These are phyloP conservation scores for Trachymyrmex septentrionalis DNA, from an alignment of 1,140 invertebrate species.

Conservation along the genomic window DNA sequence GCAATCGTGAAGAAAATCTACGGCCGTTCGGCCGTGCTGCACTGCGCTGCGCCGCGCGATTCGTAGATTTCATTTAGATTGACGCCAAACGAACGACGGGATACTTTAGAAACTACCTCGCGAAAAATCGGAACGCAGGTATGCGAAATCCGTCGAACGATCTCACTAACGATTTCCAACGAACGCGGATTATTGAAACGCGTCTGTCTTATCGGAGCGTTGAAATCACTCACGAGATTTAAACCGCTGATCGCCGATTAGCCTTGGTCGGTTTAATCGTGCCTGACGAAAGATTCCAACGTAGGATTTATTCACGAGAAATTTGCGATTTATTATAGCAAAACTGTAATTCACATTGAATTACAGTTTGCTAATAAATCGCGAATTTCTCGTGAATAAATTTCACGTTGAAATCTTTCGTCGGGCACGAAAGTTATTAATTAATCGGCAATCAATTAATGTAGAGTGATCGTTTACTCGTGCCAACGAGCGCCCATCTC, in stretches of 20 bases:
- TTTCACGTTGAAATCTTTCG: background rate
- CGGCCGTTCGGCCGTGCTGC: constrained; percentile 65
- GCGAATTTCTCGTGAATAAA: background rate
- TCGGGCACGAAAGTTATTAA: constrained; percentile 61
- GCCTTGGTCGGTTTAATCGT: background rate
- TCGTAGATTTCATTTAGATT: constrained; percentile 80
- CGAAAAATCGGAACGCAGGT: constrained; percentile 35
- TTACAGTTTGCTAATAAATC: background rate
- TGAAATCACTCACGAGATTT: constrained; percentile 37
- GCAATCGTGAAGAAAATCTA: constrained; percentile 76
- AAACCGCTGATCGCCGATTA: background rate
- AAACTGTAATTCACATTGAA: background rate
- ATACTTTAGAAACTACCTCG: constrained; percentile 40
- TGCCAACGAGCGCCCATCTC: constrained; percentile 12
- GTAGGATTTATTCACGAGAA: constrained; percentile 3
- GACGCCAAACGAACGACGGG: constrained; percentile 38
- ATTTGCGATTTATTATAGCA: background rate
- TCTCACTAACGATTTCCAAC: constrained; percentile 53
- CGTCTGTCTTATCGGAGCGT: constrained; percentile 31
- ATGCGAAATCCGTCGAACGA: constrained; percentile 28
- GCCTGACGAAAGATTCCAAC: background rate
- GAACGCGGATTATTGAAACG: constrained; percentile 49
- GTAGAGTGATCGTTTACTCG: constrained; percentile 21
- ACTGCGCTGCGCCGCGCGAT: constrained; percentile 52
- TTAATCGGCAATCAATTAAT: constrained; percentile 72